Evolutionary conservation across 1,140 invertebrate genomes (phyloP).

Genomic region (Macrobrachium nipponense): DNA sequence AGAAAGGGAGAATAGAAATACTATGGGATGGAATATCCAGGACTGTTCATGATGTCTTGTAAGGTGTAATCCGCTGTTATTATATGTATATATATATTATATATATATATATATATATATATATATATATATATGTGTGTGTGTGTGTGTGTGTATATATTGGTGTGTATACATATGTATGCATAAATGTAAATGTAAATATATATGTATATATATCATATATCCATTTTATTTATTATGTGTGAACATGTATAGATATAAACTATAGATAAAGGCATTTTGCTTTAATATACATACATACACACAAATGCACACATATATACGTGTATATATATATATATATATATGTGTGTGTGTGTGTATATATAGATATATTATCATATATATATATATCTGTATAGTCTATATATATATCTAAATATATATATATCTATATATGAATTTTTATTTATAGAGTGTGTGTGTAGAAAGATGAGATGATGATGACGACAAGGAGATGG

Average conservation of each 20-base stretch:
- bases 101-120: background rate
- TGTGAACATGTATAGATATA: too few relatives aligned
- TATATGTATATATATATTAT: background rate
- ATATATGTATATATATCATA: too few relatives aligned
- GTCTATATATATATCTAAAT: background rate
- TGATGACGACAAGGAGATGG: too few relatives aligned
- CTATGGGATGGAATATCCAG: too few relatives aligned
- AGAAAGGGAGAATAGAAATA: too few relatives aligned
- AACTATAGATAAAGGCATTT: too few relatives aligned
- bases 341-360: background rate
- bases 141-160: conserved; percentile 3
- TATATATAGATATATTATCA: background rate
- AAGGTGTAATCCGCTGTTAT: background rate
- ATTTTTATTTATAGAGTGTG: background rate
- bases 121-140: background rate
- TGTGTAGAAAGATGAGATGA: background rate
- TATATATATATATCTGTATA: background rate
- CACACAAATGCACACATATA: too few relatives aligned
- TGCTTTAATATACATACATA: too few relatives aligned
- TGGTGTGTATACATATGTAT: background rate
- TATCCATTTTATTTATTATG: too few relatives aligned
- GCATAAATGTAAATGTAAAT: background rate
- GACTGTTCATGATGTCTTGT: background rate
- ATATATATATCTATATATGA: too few relatives aligned
- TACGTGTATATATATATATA: background rate